Evolutionary conservation across 2,888 invertebrate genomes (phyloP).

Genomic region (Cheilosia grossa): DNA sequence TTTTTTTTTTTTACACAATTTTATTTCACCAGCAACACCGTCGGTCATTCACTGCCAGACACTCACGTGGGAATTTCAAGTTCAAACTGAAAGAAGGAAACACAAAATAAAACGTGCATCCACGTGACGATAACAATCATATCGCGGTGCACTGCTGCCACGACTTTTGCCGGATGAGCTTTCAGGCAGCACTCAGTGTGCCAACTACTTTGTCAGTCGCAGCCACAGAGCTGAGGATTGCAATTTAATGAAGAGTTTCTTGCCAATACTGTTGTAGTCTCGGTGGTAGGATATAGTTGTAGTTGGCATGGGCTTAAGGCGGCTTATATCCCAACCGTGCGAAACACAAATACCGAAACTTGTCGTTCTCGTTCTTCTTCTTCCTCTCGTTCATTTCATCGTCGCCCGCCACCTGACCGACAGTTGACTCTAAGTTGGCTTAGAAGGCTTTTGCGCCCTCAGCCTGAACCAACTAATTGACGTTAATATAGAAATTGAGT

Average conservation of each 20-base stretch:
- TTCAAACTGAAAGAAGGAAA: conserved; percentile 64
- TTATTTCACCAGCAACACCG: conserved; percentile 29
- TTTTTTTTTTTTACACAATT: neutral
- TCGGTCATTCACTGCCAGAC: conserved; percentile 53
- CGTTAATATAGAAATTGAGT: conserved; percentile 69
- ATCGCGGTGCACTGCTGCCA: conserved; percentile 34
- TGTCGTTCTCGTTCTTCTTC: conserved; percentile 17
- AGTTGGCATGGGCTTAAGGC: conserved; percentile 7
- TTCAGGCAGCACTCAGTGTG: conserved; percentile 38
- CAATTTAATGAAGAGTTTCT: conserved; percentile 55
- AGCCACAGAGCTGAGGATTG: neutral
- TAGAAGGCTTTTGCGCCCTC: conserved; percentile 63
- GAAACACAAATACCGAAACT: conserved; percentile 42
- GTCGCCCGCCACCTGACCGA: conserved; percentile 31
- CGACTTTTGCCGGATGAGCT: conserved; percentile 61
- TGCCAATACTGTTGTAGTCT: conserved; percentile 10
- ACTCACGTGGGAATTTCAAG: conserved; percentile 72
- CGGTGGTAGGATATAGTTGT: neutral
- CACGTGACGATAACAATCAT: conserved; percentile 62
- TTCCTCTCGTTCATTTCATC: neutral
- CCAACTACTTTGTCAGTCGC: conserved; percentile 28
- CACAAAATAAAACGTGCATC: conserved; percentile 56
- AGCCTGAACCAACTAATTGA: conserved; percentile 67
- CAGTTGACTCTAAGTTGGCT: conserved; percentile 44
- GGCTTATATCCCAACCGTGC: conserved; percentile 39